These are phyloP conservation scores for Canis aureus DNA, from an alignment of 2,113 vertebrate species.

Conservation along the genomic window DNA sequence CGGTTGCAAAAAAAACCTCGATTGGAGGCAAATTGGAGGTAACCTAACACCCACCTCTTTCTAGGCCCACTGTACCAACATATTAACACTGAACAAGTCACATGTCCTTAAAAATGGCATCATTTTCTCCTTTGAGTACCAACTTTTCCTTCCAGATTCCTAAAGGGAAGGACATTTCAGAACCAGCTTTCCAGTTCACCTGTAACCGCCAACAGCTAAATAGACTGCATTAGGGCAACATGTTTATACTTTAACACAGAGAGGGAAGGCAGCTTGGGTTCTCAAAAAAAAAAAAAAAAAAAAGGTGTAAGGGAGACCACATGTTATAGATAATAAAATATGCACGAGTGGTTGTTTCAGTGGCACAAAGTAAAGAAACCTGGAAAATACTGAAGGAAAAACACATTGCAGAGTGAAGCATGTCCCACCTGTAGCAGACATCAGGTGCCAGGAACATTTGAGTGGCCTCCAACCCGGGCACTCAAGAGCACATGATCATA, in stretches of 20 bases:
- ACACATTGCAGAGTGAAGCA: background rate
- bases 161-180: conserved; percentile 20
- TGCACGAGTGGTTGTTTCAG: accelerated
- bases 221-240: accelerated
- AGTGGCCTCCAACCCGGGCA: background rate
- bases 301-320: background rate
- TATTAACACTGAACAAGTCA: background rate
- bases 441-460: accelerated
- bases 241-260: background rate
- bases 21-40: background rate
- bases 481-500: accelerated
- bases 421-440: background rate
- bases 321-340: background rate
- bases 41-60: background rate
- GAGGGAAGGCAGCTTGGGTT: background rate
- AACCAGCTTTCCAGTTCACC: background rate
- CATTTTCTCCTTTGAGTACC: background rate
- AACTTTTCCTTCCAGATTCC: background rate
- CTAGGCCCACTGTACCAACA: background rate
- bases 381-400: background rate
- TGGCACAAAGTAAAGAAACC: accelerated
- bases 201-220: background rate
- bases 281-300: background rate
- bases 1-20: background rate
- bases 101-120: background rate